phyloP scores from a whole-genome alignment of 2,888 invertebrate genomes.

The Leptopterna dolabrata region DNA sequence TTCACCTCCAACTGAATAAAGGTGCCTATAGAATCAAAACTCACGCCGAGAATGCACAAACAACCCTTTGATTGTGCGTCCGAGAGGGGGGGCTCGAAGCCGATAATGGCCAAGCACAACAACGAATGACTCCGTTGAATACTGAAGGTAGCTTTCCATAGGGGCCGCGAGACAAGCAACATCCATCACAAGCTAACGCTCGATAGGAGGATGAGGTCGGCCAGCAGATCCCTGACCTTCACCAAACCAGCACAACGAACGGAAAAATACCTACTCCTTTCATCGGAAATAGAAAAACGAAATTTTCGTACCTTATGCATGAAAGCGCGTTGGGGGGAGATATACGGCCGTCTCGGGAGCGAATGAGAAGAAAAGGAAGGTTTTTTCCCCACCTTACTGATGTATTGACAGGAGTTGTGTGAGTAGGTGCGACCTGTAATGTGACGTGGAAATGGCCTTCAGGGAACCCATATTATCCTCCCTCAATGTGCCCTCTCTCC shows the following conservation, averaged over 20 bases:
- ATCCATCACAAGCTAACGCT: neutral
- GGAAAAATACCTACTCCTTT: neutral
- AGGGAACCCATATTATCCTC: too few relatives aligned
- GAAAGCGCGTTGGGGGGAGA: neutral
- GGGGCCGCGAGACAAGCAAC: neutral
- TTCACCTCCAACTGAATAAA: too few relatives aligned
- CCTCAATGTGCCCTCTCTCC: too few relatives aligned
- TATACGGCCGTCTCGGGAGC: neutral
- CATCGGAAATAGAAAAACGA: neutral
- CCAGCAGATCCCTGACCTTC: neutral
- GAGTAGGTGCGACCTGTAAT: too few relatives aligned
- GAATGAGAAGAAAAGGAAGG: neutral
- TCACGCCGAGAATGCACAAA: neutral
- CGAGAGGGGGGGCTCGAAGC: neutral
- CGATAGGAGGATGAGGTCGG: neutral
- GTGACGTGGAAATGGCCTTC: too few relatives aligned
- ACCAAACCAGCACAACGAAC: neutral
- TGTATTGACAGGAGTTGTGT: too few relatives aligned
- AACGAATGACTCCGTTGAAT: neutral
- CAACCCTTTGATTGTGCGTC: neutral
- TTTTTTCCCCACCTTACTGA: too few relatives aligned
- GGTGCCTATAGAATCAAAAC: neutral
- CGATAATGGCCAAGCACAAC: neutral
- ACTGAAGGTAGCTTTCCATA: neutral
- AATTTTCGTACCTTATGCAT: neutral